Conservation (phyloP, 2,797 vertebrate species). For the Stomatorhinus walkeri region DNA sequence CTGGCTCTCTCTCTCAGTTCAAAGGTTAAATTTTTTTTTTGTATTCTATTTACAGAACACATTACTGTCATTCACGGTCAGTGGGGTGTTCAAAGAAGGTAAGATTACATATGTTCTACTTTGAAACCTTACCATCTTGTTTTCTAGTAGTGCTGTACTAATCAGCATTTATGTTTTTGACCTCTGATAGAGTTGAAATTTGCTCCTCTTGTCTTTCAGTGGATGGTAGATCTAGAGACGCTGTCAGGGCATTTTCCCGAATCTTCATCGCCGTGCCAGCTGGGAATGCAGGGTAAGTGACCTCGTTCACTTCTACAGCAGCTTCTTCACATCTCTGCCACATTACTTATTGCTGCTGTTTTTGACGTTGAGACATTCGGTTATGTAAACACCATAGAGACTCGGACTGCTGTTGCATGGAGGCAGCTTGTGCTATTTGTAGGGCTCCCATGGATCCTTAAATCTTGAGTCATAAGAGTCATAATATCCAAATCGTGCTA, state of each 20-base stretch:
- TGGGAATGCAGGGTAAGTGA: conserved; percentile 67
- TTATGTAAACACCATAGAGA: background rate
- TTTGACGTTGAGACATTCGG: background rate
- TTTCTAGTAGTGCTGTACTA: background rate
- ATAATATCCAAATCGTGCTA: background rate
- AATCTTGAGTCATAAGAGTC: background rate
- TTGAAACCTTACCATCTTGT: background rate
- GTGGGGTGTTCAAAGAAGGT: conserved; percentile 88
- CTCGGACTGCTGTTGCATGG: background rate
- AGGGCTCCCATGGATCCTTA: background rate
- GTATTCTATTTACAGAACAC: conserved; percentile 59
- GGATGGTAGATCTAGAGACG: conserved; percentile 70
- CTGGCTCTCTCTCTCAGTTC: background rate
- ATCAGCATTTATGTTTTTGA: background rate
- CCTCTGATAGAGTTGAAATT: background rate
- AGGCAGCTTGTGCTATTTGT: background rate
- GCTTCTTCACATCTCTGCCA: background rate
- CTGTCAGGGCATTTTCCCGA: conserved; percentile 76
- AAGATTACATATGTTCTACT: conserved; percentile 26
- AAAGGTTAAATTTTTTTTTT: background rate
- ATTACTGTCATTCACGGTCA: conserved; percentile 77
- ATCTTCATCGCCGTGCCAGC: conserved; percentile 82
- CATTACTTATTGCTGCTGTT: background rate
- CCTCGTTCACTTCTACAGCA: background rate
- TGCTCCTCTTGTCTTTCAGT: conserved; percentile 52